phyloP scores from a whole-genome alignment of 2,888 invertebrate species.

The Andrena camellia region DNA sequence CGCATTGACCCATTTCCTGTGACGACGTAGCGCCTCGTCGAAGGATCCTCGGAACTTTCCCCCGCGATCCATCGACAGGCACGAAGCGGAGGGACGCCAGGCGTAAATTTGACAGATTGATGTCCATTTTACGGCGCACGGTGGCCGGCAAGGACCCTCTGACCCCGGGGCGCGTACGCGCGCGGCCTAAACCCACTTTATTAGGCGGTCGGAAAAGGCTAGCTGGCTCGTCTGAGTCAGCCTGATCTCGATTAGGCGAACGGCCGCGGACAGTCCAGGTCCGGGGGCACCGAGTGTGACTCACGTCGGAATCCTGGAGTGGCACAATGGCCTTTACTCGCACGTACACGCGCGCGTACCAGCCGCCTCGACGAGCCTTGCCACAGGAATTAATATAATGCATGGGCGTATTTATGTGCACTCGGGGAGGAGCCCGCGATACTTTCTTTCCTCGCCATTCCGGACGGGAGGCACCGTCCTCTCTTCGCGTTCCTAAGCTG shows the following conservation, averaged over 20 bases:
- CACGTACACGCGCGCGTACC: slow-evolving; percentile 36
- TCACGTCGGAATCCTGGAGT: slow-evolving; percentile 72
- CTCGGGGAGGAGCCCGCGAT: neutral
- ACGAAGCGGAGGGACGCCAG: neutral
- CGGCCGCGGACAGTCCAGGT: slow-evolving; percentile 57
- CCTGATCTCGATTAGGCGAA: slow-evolving; percentile 73
- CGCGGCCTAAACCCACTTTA: slow-evolving; percentile 72
- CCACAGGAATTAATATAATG: slow-evolving; percentile 38
- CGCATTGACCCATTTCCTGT: slow-evolving; percentile 35
- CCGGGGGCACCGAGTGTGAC: slow-evolving; percentile 66
- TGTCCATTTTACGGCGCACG: slow-evolving; percentile 46
- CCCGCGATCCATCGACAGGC: neutral
- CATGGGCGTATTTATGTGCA: slow-evolving; percentile 6
- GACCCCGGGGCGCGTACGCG: slow-evolving; percentile 31
- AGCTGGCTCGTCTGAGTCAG: slow-evolving; percentile 70
- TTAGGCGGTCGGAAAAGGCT: slow-evolving; percentile 63
- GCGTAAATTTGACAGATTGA: slow-evolving; percentile 41
- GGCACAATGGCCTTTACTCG: slow-evolving; percentile 72
- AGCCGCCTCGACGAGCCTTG: slow-evolving; percentile 10
- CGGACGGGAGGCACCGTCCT: neutral
- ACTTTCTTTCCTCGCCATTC: neutral
- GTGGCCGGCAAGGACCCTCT: slow-evolving; percentile 40
- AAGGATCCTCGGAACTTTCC: neutral
- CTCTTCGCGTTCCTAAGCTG: neutral
- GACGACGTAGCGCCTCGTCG: neutral